Conservation (phyloP, 2,888 invertebrate species). For the Galerucella nymphaeae region DNA sequence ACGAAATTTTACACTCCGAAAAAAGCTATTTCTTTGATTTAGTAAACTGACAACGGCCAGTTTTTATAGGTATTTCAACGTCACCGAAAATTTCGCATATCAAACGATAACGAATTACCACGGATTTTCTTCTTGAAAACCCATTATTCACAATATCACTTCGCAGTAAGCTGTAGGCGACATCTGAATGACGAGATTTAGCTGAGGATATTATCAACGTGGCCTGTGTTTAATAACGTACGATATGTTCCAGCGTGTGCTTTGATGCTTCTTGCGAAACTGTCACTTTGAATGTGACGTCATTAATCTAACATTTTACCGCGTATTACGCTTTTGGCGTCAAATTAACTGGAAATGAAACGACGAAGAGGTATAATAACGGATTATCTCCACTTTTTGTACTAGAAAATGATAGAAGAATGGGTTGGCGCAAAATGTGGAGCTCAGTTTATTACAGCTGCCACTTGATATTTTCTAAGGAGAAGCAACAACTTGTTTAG, state of each 20-base stretch:
- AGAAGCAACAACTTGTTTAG: neutral
- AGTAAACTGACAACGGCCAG: too few relatives aligned
- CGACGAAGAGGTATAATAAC: constrained; percentile 30
- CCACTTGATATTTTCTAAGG: neutral
- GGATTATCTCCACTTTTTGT: constrained; percentile 31
- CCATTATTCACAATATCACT: constrained; percentile 10
- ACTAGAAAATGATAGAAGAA: constrained; percentile 7
- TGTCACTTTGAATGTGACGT: constrained; percentile 40
- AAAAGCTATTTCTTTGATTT: too few relatives aligned
- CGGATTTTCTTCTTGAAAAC: constrained; percentile 1
- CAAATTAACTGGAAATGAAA: constrained; percentile 45
- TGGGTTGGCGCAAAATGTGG: neutral
- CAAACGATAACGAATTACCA: neutral
- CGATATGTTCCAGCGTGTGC: constrained; percentile 46
- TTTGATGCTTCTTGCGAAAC: constrained; percentile 34
- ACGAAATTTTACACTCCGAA: too few relatives aligned
- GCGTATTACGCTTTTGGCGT: constrained; percentile 41
- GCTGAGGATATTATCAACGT: constrained; percentile 49
- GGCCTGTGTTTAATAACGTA: constrained; percentile 49
- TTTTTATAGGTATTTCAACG: neutral
- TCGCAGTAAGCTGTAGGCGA: constrained; percentile 40
- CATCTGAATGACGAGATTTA: constrained; percentile 53
- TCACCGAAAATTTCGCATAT: neutral
- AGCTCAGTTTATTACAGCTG: neutral
- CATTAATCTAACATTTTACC: constrained; percentile 45